Percentiles rank a stretch among this genome's conserved stretches.
These are phyloP conservation scores for Agrypnia vestita DNA, from an alignment of 1,140 invertebrate genomes.

Conservation along the genomic window DNA sequence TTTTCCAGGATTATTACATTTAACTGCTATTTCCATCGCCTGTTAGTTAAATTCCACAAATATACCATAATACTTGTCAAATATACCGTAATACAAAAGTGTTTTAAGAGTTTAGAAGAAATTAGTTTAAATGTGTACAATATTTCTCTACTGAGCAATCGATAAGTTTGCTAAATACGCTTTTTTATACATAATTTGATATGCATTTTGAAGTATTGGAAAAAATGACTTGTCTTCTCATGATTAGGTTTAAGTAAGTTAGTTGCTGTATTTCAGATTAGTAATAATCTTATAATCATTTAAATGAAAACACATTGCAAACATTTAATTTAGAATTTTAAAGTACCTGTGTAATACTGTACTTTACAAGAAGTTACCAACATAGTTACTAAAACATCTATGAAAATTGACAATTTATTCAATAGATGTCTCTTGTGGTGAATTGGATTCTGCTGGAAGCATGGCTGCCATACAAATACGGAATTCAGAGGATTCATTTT, in stretches of 20 bases:
- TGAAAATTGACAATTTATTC: too few relatives aligned
- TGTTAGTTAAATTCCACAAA: slow-evolving; percentile 17
- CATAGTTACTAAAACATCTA: too few relatives aligned
- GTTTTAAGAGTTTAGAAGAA: not conserved
- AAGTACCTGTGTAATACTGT: too few relatives aligned
- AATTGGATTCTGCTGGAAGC: too few relatives aligned
- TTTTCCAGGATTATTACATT: too few relatives aligned
- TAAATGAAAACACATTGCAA: not conserved
- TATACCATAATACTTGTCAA: not conserved
- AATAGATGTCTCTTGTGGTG: too few relatives aligned
- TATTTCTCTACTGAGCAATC: slow-evolving; percentile 8
- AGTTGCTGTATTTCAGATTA: not conserved
- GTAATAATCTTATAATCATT: not conserved
- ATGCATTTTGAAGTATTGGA: slow-evolving; percentile 2
- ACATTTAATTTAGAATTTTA: too few relatives aligned
- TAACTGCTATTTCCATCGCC: not conserved
- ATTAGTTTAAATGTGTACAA: slow-evolving; percentile 29
- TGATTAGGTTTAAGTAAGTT: too few relatives aligned
- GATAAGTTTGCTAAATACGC: slow-evolving; percentile 9
- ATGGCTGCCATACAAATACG: too few relatives aligned
- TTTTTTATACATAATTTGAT: slow-evolving; percentile 30
- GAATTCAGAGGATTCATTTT: too few relatives aligned
- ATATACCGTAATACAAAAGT: not conserved
- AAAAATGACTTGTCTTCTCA: not conserved
- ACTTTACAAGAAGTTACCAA: too few relatives aligned